Evolutionary conservation across 2,888 invertebrate species (phyloP), one percentile per base, ranked within the genome.

Genomic region (Xanthorhoe spadicearia): DNA sequence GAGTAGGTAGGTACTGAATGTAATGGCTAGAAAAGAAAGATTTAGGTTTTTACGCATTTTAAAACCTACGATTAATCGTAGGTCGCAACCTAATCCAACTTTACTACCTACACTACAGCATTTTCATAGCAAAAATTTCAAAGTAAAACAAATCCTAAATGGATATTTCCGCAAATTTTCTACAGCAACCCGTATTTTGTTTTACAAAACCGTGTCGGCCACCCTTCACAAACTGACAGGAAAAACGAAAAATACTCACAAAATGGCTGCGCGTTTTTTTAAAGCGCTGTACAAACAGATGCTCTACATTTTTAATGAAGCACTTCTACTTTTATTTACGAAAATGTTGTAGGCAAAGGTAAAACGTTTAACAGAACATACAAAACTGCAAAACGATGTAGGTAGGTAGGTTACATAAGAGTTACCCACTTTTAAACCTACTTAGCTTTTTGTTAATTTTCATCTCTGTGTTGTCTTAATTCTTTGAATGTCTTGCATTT

Each of bases 211-310:
- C 28, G 52, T n/a, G n/a, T 8, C 13, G 5, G 35, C 8, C 48
- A 48, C 43, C 60, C 53, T 61, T 48, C 48, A 55, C 38, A 62
- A 62, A 62, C 55, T 50, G 7, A 17, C 28, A 38, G 50, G 15
- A 61, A 62, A 62, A 50, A 50, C 38, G 43, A 48, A 62, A 62
- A 62, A 62, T 43, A 38, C 28, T 17, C 58, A 8, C 49, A 50
- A 58, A 57, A 58, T 49, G 19, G 10, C 50, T 32, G 19, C 50
- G n/a, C n/a, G 18, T 50, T 58, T 53, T 58, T 38, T 58, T 18
- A 50, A 58, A 50, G 18, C 46, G 15, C 8, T 50, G 50, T 50
- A 43, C 49, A 49, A 55, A 61, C 55, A 61, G 38, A 55, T 38
- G 54, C 19, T 35, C 23, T 55, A 48, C 48, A 61, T 55, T 61